These are phyloP conservation scores for Caprella mutica DNA, from an alignment of 2,888 invertebrate species.

Conservation along the genomic window DNA sequence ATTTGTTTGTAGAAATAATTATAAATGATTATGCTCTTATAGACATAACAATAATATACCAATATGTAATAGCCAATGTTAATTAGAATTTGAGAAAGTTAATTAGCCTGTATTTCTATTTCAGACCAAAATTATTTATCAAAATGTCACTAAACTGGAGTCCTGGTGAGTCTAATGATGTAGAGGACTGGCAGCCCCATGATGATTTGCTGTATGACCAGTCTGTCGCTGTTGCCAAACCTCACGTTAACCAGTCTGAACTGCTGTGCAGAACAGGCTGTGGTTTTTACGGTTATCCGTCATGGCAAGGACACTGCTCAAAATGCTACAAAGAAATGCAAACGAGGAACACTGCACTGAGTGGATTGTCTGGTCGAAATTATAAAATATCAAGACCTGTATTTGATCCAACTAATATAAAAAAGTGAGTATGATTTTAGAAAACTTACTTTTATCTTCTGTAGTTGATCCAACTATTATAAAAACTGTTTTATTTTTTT, in stretches of 20 bases:
- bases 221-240: slow-evolving; percentile 15
- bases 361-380: slow-evolving; percentile 6
- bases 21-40: too few species aligned
- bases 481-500: too few species aligned
- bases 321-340: slow-evolving; percentile 73
- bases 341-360: neutral
- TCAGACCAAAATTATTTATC: too few species aligned
- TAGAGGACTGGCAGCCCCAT: neutral
- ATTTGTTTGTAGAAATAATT: too few species aligned
- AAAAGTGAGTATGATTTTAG: slow-evolving; percentile 3
- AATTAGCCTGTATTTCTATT: too few species aligned
- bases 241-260: slow-evolving; percentile 48
- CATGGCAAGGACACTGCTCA: slow-evolving; percentile 96
- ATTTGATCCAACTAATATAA: slow-evolving; percentile 24
- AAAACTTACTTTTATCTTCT: too few species aligned
- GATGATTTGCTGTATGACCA: neutral
- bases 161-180: neutral
- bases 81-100: too few species aligned
- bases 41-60: too few species aligned
- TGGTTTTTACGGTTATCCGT: slow-evolving; percentile 92
- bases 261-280: slow-evolving; percentile 87
- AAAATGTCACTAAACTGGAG: too few species aligned
- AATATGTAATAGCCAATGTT: too few species aligned
- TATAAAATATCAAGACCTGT: slow-evolving; percentile 16
- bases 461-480: too few species aligned